These are phyloP conservation scores for Alviniconcha marisindica DNA, from an alignment of 1,140 invertebrate species.

Conservation along the genomic window DNA sequence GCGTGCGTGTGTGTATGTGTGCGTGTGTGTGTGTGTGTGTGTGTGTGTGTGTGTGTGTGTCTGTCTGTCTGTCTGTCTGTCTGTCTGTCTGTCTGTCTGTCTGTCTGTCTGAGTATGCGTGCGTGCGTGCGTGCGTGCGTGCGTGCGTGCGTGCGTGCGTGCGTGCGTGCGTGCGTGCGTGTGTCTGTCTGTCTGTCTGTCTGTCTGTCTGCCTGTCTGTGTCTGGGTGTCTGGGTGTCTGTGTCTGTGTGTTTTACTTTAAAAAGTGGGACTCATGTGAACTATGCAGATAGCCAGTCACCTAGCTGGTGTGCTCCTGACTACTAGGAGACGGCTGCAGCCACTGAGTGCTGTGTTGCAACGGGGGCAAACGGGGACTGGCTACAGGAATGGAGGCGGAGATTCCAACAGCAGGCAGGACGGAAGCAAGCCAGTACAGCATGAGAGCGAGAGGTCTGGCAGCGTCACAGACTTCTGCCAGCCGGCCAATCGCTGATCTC, in stretches of 20 bases:
- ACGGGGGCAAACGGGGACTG: too few species aligned
- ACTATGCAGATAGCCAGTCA: too few species aligned
- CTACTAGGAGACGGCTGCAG: too few species aligned
- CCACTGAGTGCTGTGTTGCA: too few species aligned
- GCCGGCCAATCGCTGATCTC: too few species aligned
- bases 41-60: neutral
- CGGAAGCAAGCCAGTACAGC: too few species aligned
- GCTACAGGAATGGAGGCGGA: too few species aligned
- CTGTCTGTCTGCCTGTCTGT: neutral
- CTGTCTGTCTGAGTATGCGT: neutral
- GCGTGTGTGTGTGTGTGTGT: conserved; percentile 8
- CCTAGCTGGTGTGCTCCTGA: too few species aligned
- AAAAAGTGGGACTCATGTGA: neutral
- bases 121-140: neutral
- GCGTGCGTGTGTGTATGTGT: too few species aligned
- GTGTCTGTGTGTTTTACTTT: neutral
- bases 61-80: neutral
- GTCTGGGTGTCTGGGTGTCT: neutral
- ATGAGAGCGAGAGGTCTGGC: too few species aligned
- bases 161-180: neutral
- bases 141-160: neutral
- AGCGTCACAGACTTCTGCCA: too few species aligned
- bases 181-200: neutral
- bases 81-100: neutral
- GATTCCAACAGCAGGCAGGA: too few species aligned